phyloP scores from a whole-genome alignment of 1,140 invertebrate genomes.

The Drosophila saltans region DNA sequence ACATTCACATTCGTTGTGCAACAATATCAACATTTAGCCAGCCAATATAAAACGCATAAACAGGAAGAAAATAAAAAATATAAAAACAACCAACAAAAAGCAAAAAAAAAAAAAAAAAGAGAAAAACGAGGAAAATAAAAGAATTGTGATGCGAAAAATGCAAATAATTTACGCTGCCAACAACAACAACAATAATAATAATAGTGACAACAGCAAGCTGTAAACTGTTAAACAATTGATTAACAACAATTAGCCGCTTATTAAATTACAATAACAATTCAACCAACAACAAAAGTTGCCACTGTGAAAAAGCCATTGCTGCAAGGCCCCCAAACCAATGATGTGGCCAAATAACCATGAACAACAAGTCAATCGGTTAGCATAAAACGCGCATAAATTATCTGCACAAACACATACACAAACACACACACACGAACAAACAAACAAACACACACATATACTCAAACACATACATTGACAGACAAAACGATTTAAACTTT shows the following conservation, averaged over 20 bases:
- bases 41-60: conserved; percentile 50
- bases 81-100: neutral
- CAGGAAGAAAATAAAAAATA: conserved; percentile 17
- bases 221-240: conserved; percentile 81
- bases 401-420: conserved; percentile 10
- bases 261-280: conserved; percentile 78
- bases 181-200: conserved; percentile 35
- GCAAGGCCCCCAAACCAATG: conserved; percentile 12
- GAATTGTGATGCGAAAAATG: conserved; percentile 49
- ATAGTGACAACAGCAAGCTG: conserved; percentile 56
- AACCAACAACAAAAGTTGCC: conserved; percentile 35
- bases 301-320: conserved; percentile 61
- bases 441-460: neutral
- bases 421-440: neutral
- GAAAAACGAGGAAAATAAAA: conserved; percentile 11
- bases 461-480: neutral
- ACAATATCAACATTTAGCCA: conserved; percentile 29
- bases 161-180: conserved; percentile 64
- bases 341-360: conserved; percentile 41
- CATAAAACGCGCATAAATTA: conserved; percentile 68
- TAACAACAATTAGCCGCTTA: conserved; percentile 82
- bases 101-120: neutral
- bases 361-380: conserved; percentile 64
- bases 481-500: conserved; percentile 15
- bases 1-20: conserved; percentile 3